Evolutionary conservation across 2,888 invertebrate genomes (phyloP).

Genomic region (Chalcosyrphus nemorum): DNA sequence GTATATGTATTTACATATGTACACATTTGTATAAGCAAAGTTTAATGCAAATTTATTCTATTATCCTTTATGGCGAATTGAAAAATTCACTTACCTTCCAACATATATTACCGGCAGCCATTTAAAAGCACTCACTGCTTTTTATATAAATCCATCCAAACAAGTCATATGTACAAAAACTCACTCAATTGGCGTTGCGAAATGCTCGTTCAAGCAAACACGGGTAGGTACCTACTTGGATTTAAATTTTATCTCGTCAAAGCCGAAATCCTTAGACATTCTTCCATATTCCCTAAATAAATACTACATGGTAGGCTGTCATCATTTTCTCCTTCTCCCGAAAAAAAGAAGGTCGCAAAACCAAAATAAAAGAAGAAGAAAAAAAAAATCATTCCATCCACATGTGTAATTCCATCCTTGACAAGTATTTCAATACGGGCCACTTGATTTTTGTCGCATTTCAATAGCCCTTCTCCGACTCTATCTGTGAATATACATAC

Average conservation of each 20-base stretch:
- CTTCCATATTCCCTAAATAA: not conserved
- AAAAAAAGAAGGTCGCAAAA: constrained; percentile 4
- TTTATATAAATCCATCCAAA: not conserved
- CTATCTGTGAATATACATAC: too few relatives aligned
- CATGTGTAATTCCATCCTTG: constrained; percentile 45
- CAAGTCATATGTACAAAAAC: not conserved
- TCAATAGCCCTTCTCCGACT: constrained; percentile 43
- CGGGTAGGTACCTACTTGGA: not conserved
- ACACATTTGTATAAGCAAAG: too few relatives aligned
- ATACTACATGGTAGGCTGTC: not conserved
- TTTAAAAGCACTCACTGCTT: not conserved
- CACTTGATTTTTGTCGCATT: constrained; percentile 47
- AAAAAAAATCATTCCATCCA: constrained; percentile 14
- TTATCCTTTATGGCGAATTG: too few relatives aligned
- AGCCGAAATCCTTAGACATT: not conserved
- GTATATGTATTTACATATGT: too few relatives aligned
- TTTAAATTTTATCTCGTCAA: not conserved
- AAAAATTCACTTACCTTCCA: too few relatives aligned
- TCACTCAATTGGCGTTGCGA: not conserved
- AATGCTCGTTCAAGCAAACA: not conserved
- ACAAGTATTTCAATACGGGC: constrained; percentile 32
- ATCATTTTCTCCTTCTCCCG: not conserved
- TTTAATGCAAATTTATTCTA: too few relatives aligned
- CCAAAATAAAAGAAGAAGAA: not conserved
- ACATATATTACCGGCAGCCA: not conserved